A percentile compares a stretch with the other conserved stretches of the same genome.
These are phyloP conservation scores for Harpegnathos saltator DNA, from an alignment of 1,140 invertebrate species.

Conservation along the genomic window DNA sequence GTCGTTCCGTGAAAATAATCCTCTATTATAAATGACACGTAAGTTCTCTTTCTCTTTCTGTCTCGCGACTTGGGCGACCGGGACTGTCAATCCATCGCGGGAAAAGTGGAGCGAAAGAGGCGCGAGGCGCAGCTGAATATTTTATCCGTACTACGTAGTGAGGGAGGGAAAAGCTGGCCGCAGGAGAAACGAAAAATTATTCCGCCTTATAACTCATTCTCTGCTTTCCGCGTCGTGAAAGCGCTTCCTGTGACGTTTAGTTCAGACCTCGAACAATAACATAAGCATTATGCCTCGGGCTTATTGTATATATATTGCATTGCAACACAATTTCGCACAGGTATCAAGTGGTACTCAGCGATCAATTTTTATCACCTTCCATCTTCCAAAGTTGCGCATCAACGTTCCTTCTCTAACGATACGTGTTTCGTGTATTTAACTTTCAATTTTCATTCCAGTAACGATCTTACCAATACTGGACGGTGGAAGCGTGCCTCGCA, in stretches of 20 bases:
- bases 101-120: conserved; percentile 5
- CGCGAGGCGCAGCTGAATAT: conserved; percentile 52
- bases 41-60: neutral
- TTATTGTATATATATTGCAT: conserved; percentile 14
- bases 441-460: neutral
- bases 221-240: neutral
- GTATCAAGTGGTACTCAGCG: neutral
- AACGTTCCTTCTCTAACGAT: neutral
- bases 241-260: neutral
- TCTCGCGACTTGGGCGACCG: conserved; percentile 16
- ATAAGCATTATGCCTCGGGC: neutral
- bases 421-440: neutral
- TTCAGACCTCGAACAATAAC: conserved; percentile 1
- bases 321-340: neutral
- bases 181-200: conserved; percentile 29
- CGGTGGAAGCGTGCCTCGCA: too few relatives aligned
- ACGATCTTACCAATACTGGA: neutral
- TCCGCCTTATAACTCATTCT: neutral
- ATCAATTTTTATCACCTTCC: conserved; percentile 4
- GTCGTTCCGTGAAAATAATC: conserved; percentile 1
- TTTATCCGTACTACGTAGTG: conserved; percentile 50
- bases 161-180: neutral
- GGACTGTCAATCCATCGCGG: neutral
- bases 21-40: conserved; percentile 15
- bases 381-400: neutral